phyloP scores from a whole-genome alignment of 2,888 invertebrate genomes.

The Merodon equestris region DNA sequence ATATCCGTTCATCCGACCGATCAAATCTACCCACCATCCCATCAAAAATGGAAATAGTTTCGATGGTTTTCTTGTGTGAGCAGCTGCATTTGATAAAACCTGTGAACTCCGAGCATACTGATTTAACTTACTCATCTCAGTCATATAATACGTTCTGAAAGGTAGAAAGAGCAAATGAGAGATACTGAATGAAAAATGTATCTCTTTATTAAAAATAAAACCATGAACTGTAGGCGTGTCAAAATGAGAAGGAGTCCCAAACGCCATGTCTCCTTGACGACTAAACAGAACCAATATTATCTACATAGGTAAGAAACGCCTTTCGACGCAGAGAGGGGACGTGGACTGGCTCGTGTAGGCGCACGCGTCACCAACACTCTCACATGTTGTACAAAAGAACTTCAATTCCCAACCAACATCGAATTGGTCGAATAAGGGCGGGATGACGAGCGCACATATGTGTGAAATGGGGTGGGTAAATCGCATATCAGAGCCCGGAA shows the following conservation, averaged over 20 bases:
- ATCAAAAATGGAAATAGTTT: constrained; percentile 54
- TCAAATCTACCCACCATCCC: constrained; percentile 57
- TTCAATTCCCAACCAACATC: constrained; percentile 12
- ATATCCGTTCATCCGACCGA: constrained; percentile 44
- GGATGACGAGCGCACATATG: constrained; percentile 20
- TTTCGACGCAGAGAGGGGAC: constrained; percentile 29
- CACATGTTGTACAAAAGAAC: constrained; percentile 9
- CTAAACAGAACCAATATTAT: constrained; percentile 38
- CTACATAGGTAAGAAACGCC: constrained; percentile 25
- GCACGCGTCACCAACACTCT: constrained; percentile 47
- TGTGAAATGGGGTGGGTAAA: constrained; percentile 58
- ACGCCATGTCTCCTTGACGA: constrained; percentile 48
- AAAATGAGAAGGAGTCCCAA: constrained; percentile 31
- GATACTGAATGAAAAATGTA: constrained; percentile 5
- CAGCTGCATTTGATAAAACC: constrained; percentile 62
- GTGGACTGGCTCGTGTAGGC: constrained; percentile 56
- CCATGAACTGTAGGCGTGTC: constrained; percentile 27
- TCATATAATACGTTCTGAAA: not conserved
- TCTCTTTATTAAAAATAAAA: no score
- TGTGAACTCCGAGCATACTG: constrained; percentile 27
- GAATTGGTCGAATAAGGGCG: constrained; percentile 40
- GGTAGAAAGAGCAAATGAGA: constrained; percentile 47
- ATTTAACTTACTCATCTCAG: constrained; percentile 39
- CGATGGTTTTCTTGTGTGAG: constrained; percentile 52
- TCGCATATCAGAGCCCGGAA: constrained; percentile 56